Conservation (phyloP, 2,113 vertebrate species). For the Anhinga anhinga region DNA sequence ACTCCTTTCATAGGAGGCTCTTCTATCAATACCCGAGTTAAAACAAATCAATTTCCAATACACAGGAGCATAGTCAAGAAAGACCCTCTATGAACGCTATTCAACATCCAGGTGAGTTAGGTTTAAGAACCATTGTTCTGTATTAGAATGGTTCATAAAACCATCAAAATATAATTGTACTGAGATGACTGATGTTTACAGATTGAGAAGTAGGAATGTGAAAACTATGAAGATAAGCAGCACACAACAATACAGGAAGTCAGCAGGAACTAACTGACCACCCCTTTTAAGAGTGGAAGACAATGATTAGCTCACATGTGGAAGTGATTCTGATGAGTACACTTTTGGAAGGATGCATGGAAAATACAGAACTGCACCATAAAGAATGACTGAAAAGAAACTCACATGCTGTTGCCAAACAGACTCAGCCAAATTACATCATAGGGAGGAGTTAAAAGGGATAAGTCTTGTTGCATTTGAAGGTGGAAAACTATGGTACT, state of each 20-base stretch:
- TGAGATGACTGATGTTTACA: background rate
- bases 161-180: background rate
- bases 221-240: background rate
- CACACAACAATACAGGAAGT: background rate
- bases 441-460: background rate
- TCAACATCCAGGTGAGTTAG: background rate
- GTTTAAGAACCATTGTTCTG: background rate
- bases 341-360: constrained; percentile 23
- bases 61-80: background rate
- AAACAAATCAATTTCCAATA: background rate
- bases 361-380: constrained; percentile 16
- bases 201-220: background rate
- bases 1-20: background rate
- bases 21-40: background rate
- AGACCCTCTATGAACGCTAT: background rate
- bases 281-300: background rate
- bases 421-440: background rate
- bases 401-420: background rate
- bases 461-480: background rate
- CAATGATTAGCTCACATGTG: background rate
- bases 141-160: background rate
- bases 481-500: background rate
- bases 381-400: background rate
- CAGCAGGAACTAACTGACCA: background rate
- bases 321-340: background rate